These are phyloP conservation scores for Mesorhabditis sp. DNA, from an alignment of 2,888 invertebrate species.

Conservation along the genomic window DNA sequence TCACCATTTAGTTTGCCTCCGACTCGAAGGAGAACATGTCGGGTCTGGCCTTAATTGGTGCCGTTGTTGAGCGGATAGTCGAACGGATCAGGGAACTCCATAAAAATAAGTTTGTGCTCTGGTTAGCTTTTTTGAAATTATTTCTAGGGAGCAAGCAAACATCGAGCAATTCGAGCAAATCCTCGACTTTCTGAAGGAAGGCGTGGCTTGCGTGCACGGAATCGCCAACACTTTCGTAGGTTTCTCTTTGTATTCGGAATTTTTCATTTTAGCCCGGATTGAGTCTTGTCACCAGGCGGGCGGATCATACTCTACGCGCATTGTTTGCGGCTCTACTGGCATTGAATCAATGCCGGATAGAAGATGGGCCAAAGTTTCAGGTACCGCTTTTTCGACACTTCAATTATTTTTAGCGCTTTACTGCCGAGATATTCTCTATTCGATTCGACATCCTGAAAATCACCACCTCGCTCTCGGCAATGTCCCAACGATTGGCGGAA, in stretches of 20 bases:
- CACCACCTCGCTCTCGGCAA: no score
- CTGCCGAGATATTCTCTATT: no score
- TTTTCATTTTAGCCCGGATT: neutral
- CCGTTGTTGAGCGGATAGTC: neutral
- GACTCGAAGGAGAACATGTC: neutral
- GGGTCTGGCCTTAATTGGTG: neutral
- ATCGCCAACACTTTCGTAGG: constrained; percentile 36
- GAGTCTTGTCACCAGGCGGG: neutral
- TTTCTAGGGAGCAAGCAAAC: neutral
- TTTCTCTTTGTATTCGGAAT: constrained; percentile 1
- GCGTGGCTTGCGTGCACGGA: constrained; percentile 27
- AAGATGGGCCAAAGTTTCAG: neutral
- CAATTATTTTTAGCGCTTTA: no score
- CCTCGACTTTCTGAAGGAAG: constrained; percentile 25
- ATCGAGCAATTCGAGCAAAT: constrained; percentile 9
- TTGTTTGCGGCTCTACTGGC: neutral
- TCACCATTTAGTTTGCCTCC: neutral
- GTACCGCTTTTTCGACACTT: neutral
- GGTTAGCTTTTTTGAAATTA: no score
- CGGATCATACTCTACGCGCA: neutral
- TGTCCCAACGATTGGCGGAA: no score
- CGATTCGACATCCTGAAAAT: no score
- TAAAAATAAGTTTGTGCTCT: no score
- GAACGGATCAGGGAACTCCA: neutral
- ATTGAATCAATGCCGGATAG: neutral